Percentiles rank a stretch among this genome's conserved stretches.
These are phyloP conservation scores for Synanthedon andrenaeformis DNA, from an alignment of 2,888 invertebrate genomes.

Conservation along the genomic window DNA sequence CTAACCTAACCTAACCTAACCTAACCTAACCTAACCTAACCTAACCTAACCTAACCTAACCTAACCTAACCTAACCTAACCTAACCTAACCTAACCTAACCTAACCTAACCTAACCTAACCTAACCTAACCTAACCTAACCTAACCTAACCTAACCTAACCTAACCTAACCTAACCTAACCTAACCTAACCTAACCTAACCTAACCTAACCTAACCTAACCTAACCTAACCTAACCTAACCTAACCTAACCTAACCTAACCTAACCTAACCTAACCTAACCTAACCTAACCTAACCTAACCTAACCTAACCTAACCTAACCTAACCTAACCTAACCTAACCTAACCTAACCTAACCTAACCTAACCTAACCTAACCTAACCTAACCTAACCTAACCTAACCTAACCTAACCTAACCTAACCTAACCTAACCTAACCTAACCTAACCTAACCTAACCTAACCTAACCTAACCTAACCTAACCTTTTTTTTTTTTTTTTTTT, in stretches of 20 bases:
- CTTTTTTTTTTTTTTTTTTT: too few species aligned
- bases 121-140: constrained; percentile 16
- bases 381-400: constrained; percentile 17
- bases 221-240: constrained; percentile 16
- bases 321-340: constrained; percentile 19
- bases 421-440: constrained; percentile 13
- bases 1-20: constrained; percentile 7
- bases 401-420: constrained; percentile 16
- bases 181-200: constrained; percentile 15
- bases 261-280: constrained; percentile 16
- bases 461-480: constrained; percentile 17
- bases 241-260: constrained; percentile 15
- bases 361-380: constrained; percentile 11
- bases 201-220: constrained; percentile 12
- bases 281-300: constrained; percentile 17
- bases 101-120: constrained; percentile 17
- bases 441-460: constrained; percentile 16
- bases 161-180: constrained; percentile 16
- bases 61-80: constrained; percentile 19
- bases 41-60: constrained; percentile 12
- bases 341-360: constrained; percentile 15
- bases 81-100: constrained; percentile 18
- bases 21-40: constrained; percentile 5
- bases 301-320: constrained; percentile 18
- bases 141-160: constrained; percentile 13